Evolutionary conservation across 2,888 invertebrate species (phyloP), one percentile per base, ranked within the genome.

Genomic region (Nomada ruficornis): DNA sequence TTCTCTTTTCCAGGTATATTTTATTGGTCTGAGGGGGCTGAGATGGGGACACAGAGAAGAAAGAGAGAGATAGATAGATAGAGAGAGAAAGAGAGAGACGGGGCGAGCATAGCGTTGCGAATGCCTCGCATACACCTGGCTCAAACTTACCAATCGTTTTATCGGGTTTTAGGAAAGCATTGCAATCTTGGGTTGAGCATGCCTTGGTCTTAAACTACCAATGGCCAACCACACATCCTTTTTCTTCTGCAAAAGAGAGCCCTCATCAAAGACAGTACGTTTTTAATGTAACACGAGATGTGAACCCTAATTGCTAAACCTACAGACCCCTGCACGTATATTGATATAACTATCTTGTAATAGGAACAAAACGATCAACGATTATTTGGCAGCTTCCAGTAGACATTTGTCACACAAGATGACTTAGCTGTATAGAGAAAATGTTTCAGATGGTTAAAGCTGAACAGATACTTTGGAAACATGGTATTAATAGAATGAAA

Each of bases 211-310:
- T 93, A 93, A 92, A 93, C 93, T 93, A 93, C 93, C 93, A 93
- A 93, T 93, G 93, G 93, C 93, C 93, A 93, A 93, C 93, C 93
- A 93, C 91, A 93, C 93, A 93, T 93, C 93, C 93, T 93, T 93
- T 93, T 93, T 93, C 93, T 93, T 93, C 93, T 93, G 93, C 87
- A 93, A 93, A 93, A 93, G 93, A 93, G 93, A 93, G 93, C 93
- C 93, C 93, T 93, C 93, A 91, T 93, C 93, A 93, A 93, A 93
- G 93, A 93, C 91, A 92, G 91, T 90, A 93, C 89, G 91, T 90
- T 93, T 93, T 91, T 89, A 92, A 91, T 86, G 90, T 90, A 91
- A 91, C 90, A 89, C 91, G 91, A 91, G 91, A 92, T 91, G 91
- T 88, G 88, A 88, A 85, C 90, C 91, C 91, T 91, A 92, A 89